Evolutionary conservation across 2,113 vertebrate genomes (phyloP).

Genomic region (Dromiciops gliroides): DNA sequence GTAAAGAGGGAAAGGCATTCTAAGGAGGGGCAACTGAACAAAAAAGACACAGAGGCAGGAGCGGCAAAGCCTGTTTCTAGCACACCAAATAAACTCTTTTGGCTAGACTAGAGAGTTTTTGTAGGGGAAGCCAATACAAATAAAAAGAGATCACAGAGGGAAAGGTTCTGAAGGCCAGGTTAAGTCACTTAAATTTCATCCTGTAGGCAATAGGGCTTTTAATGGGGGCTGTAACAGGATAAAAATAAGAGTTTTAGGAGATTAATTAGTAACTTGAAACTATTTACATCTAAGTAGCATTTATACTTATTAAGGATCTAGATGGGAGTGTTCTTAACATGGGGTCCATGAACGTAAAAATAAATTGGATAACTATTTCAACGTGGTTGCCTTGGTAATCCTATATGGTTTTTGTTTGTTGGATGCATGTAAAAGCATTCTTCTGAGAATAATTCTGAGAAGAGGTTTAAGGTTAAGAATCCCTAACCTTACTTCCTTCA

Average conservation of each 20-base stretch:
- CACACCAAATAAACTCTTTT: background rate
- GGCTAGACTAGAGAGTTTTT: conserved; percentile 23
- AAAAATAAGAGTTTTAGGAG: background rate
- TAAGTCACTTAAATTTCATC: background rate
- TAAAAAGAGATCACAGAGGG: background rate
- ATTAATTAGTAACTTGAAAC: background rate
- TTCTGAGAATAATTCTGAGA: too few relatives aligned
- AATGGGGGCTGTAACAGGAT: background rate
- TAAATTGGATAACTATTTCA: too few relatives aligned
- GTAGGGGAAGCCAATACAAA: background rate
- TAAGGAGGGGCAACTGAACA: background rate
- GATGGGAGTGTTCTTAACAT: background rate
- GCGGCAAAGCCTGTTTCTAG: background rate
- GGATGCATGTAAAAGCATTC: too few relatives aligned
- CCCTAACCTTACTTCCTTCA: background rate
- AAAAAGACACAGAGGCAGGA: background rate
- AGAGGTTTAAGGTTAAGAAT: too few relatives aligned
- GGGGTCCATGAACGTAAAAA: background rate
- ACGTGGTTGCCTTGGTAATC: too few relatives aligned
- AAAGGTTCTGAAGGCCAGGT: background rate
- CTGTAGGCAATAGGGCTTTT: background rate
- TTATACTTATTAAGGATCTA: background rate
- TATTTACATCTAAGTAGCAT: background rate
- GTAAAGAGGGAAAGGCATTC: background rate
- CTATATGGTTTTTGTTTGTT: too few relatives aligned